Percentiles rank a stretch among this genome's conserved stretches.
Conservation (phyloP, 2,113 vertebrate genomes). For the Strigops habroptila region DNA sequence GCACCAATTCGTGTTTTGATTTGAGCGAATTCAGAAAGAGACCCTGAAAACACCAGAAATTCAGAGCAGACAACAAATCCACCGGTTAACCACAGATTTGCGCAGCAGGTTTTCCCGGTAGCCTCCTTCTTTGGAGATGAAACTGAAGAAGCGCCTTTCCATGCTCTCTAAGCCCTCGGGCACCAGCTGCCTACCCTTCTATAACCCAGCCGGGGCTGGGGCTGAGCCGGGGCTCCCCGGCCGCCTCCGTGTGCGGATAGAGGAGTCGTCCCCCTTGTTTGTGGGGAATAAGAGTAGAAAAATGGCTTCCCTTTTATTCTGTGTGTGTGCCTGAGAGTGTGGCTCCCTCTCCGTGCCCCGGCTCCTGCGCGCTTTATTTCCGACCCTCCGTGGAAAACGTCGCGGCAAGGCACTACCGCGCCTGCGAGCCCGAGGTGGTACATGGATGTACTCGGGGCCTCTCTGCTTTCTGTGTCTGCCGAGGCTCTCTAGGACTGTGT, state of each 20-base stretch:
- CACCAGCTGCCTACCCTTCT: not conserved
- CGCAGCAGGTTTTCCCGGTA: not conserved
- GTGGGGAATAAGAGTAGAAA: not conserved
- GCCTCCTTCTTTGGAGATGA: not conserved
- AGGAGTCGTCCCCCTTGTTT: not conserved
- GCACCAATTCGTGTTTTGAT: not conserved
- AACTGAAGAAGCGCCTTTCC: not conserved
- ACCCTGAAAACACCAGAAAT: not conserved
- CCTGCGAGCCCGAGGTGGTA: not conserved
- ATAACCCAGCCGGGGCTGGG: not conserved
- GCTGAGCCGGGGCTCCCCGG: not conserved
- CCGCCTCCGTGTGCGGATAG: not conserved
- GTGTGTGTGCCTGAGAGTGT: not conserved
- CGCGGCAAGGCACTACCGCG: not conserved
- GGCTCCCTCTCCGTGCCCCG: not conserved
- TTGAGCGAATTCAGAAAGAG: not conserved
- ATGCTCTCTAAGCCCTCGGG: not conserved
- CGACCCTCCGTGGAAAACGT: not conserved
- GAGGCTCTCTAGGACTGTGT: not conserved
- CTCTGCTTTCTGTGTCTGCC: slow-evolving; percentile 22
- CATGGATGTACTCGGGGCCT: not conserved
- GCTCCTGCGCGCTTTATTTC: not conserved
- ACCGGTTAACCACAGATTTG: not conserved
- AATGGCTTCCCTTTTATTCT: not conserved
- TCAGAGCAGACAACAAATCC: not conserved